Evolutionary conservation across 2,888 invertebrate species (phyloP).

Genomic region (Drosophila quasianomalipes): DNA sequence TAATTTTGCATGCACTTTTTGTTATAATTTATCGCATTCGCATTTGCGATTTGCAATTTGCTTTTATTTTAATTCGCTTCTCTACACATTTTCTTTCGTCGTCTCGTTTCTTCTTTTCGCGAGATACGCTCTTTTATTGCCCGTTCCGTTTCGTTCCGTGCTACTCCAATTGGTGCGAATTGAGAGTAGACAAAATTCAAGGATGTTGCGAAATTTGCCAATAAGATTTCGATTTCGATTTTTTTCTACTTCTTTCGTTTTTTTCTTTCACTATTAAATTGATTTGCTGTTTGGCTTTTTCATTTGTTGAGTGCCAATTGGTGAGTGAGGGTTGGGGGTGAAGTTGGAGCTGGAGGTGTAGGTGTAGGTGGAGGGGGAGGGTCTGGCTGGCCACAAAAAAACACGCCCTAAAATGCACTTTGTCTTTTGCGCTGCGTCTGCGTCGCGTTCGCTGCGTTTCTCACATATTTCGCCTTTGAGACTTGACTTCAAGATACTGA

Average conservation of each 20-base stretch:
- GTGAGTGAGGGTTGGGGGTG: conserved; percentile 23
- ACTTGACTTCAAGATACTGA: conserved; percentile 16
- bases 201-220: conserved; percentile 67
- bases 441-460: conserved; percentile 52
- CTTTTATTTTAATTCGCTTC: conserved; percentile 64
- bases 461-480: conserved; percentile 54
- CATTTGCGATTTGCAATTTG: conserved; percentile 49
- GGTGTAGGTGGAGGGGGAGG: conserved; percentile 29
- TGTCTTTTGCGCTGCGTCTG: conserved; percentile 60
- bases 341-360: conserved; percentile 22
- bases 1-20: conserved; percentile 38
- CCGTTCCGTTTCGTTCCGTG: conserved; percentile 50
- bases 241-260: conserved; percentile 1
- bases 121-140: conserved; percentile 60
- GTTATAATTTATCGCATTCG: conserved; percentile 51
- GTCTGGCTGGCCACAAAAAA: conserved; percentile 57
- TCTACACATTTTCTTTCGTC: conserved; percentile 64
- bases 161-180: conserved; percentile 72
- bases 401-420: conserved; percentile 83
- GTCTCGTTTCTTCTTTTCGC: conserved; percentile 65
- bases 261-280: conserved; percentile 27
- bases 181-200: conserved; percentile 83
- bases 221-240: conserved; percentile 20
- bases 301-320: conserved; percentile 51
- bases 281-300: conserved; percentile 38